phyloP scores from a whole-genome alignment of 2,797 vertebrate genomes.

The Cirrhinus molitorella region DNA sequence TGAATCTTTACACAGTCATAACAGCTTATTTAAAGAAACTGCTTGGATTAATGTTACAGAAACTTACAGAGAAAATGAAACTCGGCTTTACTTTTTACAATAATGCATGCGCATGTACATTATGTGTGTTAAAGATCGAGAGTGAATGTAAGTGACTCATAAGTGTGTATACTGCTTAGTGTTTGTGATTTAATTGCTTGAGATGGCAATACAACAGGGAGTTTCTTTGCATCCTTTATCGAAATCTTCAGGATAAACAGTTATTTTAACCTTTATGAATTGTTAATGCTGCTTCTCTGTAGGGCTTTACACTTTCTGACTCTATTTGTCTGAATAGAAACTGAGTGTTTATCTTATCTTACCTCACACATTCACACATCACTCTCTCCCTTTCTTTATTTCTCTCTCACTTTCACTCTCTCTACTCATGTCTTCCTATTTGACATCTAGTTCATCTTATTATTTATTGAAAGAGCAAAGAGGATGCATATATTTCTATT shows the following conservation, averaged over 20 bases:
- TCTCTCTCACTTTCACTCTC: neutral
- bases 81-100: neutral
- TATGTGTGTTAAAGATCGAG: conserved; percentile 34
- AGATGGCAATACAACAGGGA: conserved; percentile 66
- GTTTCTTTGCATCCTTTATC: conserved; percentile 62
- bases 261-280: conserved; percentile 81
- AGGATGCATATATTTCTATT: neutral
- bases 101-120: conserved; percentile 14
- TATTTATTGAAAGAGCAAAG: conserved; percentile 21
- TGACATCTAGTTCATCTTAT: neutral
- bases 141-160: conserved; percentile 34
- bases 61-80: neutral
- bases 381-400: neutral
- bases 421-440: neutral
- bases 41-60: neutral
- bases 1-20: conserved; percentile 25
- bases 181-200: conserved; percentile 62
- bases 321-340: conserved; percentile 70
- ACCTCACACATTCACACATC: conserved; percentile 30
- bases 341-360: conserved; percentile 49
- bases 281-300: conserved; percentile 68
- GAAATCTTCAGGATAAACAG: conserved; percentile 74
- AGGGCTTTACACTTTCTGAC: conserved; percentile 72
- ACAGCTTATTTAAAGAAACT: conserved; percentile 22
- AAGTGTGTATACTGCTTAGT: conserved; percentile 46